A percentile compares a stretch with the other conserved stretches of the same genome.
These are phyloP conservation scores for Tapirus terrestris DNA, from an alignment of 2,113 vertebrate species.

Conservation along the genomic window DNA sequence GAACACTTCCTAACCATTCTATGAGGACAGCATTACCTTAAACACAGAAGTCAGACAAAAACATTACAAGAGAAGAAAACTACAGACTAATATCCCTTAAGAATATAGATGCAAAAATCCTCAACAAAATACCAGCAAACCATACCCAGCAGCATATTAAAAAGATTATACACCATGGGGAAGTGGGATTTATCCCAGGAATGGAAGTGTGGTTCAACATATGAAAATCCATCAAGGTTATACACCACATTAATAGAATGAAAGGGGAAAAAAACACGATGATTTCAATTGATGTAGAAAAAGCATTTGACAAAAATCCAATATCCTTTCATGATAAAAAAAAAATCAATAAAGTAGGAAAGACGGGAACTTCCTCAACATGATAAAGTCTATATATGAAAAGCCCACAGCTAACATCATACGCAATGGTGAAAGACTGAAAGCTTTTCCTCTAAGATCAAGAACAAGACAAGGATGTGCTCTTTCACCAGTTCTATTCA, in stretches of 20 bases:
- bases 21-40: background rate
- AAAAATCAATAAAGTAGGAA: background rate
- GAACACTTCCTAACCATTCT: background rate
- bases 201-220: background rate
- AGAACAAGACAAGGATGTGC: background rate
- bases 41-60: background rate
- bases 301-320: no score
- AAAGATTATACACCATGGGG: no score
- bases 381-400: background rate
- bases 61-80: background rate
- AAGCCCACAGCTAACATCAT: background rate
- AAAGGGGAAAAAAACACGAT: background rate
- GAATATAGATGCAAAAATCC: background rate
- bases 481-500: background rate
- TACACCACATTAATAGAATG: background rate
- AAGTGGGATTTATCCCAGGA: background rate
- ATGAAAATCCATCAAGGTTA: background rate
- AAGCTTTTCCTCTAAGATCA: background rate
- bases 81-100: background rate
- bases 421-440: background rate
- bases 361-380: background rate
- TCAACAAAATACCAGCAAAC: background rate
- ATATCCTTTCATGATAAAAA: background rate
- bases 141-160: background rate
- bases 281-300: background rate